Base-by-base conservation (phyloP, 2,113 vertebrate genomes). In the Burhinus oedicnemus region DNA sequence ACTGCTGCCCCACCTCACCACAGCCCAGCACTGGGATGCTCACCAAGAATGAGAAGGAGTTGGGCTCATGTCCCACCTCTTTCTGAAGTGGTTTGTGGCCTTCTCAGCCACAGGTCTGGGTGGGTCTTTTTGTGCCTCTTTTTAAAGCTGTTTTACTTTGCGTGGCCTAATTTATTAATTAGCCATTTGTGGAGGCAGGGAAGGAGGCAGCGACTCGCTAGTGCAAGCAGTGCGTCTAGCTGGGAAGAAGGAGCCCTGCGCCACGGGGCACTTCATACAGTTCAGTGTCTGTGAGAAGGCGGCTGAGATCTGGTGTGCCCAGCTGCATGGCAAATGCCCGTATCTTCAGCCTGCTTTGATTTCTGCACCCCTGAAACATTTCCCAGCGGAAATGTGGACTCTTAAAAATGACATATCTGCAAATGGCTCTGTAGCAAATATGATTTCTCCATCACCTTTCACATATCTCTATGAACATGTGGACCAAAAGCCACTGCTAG, bases 11-110 rank as follows among this genome's bases (percentile, higher is more conserved):
- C n/a, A 34, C 4, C 17, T 19, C 58, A 38, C 4, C 22, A 7
- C 3, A 55, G 22, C 21, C 22, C 79, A 54, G 18, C 1, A 1
- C 1, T 17, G 25, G 10, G 8, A 3, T 47, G 10, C 12, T 79
- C 51, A 27, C 9, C 6, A 38, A 71, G 10, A 15, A 3, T 45
- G 17, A 64, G 65, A 60, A 49, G 44, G 14, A 76, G 29, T 5
- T 65, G 9, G 36, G 26, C 8, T 89, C 9, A 2, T 4, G 10
- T 42, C 22, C 20, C 22, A 30, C 13, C 4, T 47, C 40, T 57
- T 71, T 72, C 47, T 89, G 54, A 75, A 85, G 25, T 2, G 6
- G 38, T 82, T 49, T 45, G 21, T 60, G 8, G 3, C 8, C 12
- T 92, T 27, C 18, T 65, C 44, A 72, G 30, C 5, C 17, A 47